phyloP scores from a whole-genome alignment of 2,113 vertebrate genomes.

The Phrynosoma blainvillii region DNA sequence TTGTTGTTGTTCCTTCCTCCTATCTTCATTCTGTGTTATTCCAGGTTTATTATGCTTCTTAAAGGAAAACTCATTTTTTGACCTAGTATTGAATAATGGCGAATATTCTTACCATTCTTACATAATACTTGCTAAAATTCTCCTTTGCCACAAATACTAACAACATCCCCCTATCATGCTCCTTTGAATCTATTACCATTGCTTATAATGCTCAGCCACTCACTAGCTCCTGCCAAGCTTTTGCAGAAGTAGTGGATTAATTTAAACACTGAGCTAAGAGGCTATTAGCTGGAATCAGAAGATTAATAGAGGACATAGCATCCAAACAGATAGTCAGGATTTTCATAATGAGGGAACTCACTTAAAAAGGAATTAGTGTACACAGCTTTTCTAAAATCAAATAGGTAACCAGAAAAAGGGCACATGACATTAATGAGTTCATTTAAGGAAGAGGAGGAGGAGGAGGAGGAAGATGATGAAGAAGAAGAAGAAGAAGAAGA shows the following conservation, averaged over 20 bases:
- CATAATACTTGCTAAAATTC: neutral
- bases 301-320: conserved; percentile 31
- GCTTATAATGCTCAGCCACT: neutral
- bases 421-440: conserved; percentile 1
- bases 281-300: conserved; percentile 31
- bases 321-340: conserved; percentile 25
- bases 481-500: neutral
- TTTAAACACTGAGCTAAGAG: conserved; percentile 25
- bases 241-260: conserved; percentile 20
- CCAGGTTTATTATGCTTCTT: too few species aligned
- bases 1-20: too few species aligned
- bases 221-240: neutral
- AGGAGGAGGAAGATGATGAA: too few species aligned
- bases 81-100: too few species aligned
- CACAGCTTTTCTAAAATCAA: conserved; percentile 23
- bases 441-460: neutral
- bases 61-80: too few species aligned
- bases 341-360: conserved; percentile 32
- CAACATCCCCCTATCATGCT: neutral
- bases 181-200: neutral
- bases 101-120: neutral
- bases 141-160: neutral
- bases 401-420: neutral
- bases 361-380: conserved; percentile 36
- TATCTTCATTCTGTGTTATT: too few species aligned